Evolutionary conservation across 1,140 invertebrate species (phyloP), one percentile per base, ranked within the genome.

Genomic region (Achatina immaculata): DNA sequence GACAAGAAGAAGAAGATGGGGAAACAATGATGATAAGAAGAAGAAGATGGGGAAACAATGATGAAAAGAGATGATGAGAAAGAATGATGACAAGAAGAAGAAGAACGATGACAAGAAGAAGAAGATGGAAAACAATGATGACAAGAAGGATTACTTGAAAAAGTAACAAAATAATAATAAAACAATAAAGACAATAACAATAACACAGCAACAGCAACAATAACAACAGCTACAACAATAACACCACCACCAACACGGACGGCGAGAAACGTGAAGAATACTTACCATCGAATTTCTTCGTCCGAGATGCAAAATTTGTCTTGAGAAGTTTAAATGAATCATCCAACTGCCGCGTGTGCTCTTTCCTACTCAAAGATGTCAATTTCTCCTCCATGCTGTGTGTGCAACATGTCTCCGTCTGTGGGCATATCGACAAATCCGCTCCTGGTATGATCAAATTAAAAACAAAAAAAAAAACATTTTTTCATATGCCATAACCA

Each of bases 231-330:
- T 11, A 19, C 45, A 19, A 7, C 45, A 11, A 48, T 48, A 48
- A 48, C 7, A 48, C 7, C n/a, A 48, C 7, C 7, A 48, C 7
- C 7, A 48, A 19, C 7, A 48, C 7, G 7, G 19, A 48, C 19
- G 19, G 7, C 11, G 36, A 71, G 68, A 71, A 16, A 71, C 31
- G 45, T 14, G 43, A n/a, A n/a, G 36, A n/a, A n/a, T 55, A 87
- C 87, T 86, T 82, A 88, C 87, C 84, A 84, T 88, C 87, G 84
- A 88, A 88, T 66, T 88, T 88, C 77, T 82, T 82, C 21, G 78
- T 80, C 73, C 85, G 75, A 24, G 85, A 86, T 31, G 83, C 76
- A 82, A 88, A 88, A 51, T 84, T 85, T n/a, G 78, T 78, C 80
- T 81, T 82, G 28, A 86, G 82, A 28, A 85, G 80, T 80, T 85